A percentile compares a stretch with the other conserved stretches of the same genome.
Evolutionary conservation across 2,797 vertebrate species (phyloP).

Genomic region (Menidia menidia): DNA sequence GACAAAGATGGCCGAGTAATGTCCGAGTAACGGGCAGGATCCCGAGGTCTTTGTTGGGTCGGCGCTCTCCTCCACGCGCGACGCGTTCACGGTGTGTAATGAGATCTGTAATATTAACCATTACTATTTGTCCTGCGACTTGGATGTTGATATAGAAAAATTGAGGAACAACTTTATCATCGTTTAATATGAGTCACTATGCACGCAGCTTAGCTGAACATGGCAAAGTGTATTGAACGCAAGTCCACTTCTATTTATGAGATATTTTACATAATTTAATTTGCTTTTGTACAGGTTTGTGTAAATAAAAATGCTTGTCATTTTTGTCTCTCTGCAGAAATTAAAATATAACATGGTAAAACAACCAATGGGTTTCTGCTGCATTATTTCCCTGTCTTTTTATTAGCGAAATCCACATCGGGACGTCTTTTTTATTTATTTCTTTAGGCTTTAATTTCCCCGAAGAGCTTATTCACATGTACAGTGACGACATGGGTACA

Average conservation of each 20-base stretch:
- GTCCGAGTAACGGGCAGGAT: constrained; percentile 11
- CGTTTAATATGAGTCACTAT: constrained; percentile 99
- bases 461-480: no score
- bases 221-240: constrained; percentile 99
- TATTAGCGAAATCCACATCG: no score
- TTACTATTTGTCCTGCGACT: constrained; percentile 98
- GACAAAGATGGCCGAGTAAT: constrained; percentile 24
- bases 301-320: constrained; percentile 99
- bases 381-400: background rate
- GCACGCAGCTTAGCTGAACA: constrained; percentile 99
- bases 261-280: constrained; percentile 99
- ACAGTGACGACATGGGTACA: no score
- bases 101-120: constrained; percentile 98
- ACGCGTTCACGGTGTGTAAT: constrained; percentile 93
- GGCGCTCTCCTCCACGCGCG: constrained; percentile 82
- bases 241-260: constrained; percentile 99
- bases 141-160: constrained; percentile 99
- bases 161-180: constrained; percentile 96
- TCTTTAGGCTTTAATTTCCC: no score
- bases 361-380: constrained; percentile 49
- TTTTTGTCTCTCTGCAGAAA: constrained; percentile 99
- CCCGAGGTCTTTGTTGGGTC: constrained; percentile 87
- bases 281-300: constrained; percentile 99
- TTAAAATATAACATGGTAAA: constrained; percentile 99
- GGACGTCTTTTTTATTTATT: no score